A percentile compares a stretch with the other conserved stretches of the same genome.
Evolutionary conservation across 1,140 invertebrate genomes (phyloP).

Genomic region (Lysiphlebus fabarum): DNA sequence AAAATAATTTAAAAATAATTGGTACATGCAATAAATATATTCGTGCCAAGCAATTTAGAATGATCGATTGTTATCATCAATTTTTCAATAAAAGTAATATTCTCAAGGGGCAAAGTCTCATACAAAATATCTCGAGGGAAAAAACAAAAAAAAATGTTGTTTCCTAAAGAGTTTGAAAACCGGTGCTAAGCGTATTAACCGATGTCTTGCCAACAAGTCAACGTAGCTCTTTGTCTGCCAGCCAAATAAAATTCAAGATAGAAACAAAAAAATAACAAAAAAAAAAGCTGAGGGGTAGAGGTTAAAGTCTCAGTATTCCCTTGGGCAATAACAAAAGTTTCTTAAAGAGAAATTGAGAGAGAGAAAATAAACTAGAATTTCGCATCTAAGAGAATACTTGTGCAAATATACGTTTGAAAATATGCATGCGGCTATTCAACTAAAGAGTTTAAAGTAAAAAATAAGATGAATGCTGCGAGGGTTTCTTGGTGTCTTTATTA

Average conservation of each 20-base stretch:
- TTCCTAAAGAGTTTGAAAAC: slow-evolving; percentile 2
- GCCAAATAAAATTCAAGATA: neutral
- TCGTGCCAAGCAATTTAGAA: no score
- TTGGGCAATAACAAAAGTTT: slow-evolving; percentile 40
- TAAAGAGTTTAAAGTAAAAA: no score
- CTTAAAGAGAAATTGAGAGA: slow-evolving; percentile 26
- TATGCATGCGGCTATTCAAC: no score
- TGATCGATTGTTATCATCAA: no score
- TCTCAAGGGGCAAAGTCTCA: neutral
- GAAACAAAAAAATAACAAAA: no score
- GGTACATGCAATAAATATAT: no score
- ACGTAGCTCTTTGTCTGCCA: neutral
- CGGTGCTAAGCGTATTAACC: slow-evolving; percentile 6
- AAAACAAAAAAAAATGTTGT: neutral
- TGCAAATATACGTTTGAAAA: no score
- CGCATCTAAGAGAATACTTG: slow-evolving; percentile 22
- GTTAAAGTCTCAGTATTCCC: slow-evolving; percentile 16
- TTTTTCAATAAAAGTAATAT: no score
- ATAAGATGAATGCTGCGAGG: no score
- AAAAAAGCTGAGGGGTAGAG: no score
- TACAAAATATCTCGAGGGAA: neutral
- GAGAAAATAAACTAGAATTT: slow-evolving; percentile 16
- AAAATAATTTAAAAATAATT: no score
- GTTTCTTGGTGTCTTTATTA: no score
- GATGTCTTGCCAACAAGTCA: neutral